Evolutionary conservation across 53 echinoderm and acorn worm genomes (phyloP).

Genomic region (Astropecten irregularis): DNA sequence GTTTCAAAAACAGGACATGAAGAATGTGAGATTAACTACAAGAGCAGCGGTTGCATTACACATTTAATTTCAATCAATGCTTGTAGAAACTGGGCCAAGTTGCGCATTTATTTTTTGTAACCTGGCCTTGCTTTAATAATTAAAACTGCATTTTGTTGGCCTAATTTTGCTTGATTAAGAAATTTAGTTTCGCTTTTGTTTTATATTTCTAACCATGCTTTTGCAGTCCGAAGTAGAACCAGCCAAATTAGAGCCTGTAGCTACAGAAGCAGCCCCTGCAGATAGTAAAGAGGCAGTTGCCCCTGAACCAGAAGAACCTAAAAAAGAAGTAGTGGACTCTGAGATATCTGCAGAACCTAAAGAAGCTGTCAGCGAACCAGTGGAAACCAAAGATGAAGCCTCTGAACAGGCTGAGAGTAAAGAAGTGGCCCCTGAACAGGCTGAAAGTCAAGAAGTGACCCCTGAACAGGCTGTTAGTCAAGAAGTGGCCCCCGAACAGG

Average conservation of each 20-base stretch:
- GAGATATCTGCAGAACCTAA: slow-evolving; percentile 38
- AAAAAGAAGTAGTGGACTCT: slow-evolving; percentile 33
- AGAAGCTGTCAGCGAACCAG: slow-evolving; percentile 47
- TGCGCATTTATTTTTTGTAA: too few relatives aligned
- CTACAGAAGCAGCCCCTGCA: neutral
- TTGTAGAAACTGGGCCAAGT: too few relatives aligned
- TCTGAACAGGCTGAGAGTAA: slow-evolving; percentile 19
- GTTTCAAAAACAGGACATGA: neutral
- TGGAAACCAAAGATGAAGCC: slow-evolving; percentile 38
- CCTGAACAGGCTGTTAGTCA: neutral
- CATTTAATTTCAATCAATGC: too few relatives aligned
- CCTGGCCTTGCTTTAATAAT: neutral
- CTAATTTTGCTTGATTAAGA: slow-evolving; percentile 30
- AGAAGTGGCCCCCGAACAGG: slow-evolving; percentile 29
- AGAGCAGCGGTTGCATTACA: too few relatives aligned
- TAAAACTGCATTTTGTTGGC: slow-evolving; percentile 5
- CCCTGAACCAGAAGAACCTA: slow-evolving; percentile 39
- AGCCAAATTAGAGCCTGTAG: slow-evolving; percentile 19
- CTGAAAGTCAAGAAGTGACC: slow-evolving; percentile 22
- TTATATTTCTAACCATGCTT: neutral
- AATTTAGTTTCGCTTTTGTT: neutral
- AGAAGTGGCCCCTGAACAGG: slow-evolving; percentile 52
- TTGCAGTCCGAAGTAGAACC: slow-evolving; percentile 40
- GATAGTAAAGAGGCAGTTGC: slow-evolving; percentile 23
- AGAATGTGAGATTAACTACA: slow-evolving; percentile 5